These are phyloP conservation scores for Camptogramma bilineatum DNA, from an alignment of 2,888 invertebrate species.

Conservation along the genomic window DNA sequence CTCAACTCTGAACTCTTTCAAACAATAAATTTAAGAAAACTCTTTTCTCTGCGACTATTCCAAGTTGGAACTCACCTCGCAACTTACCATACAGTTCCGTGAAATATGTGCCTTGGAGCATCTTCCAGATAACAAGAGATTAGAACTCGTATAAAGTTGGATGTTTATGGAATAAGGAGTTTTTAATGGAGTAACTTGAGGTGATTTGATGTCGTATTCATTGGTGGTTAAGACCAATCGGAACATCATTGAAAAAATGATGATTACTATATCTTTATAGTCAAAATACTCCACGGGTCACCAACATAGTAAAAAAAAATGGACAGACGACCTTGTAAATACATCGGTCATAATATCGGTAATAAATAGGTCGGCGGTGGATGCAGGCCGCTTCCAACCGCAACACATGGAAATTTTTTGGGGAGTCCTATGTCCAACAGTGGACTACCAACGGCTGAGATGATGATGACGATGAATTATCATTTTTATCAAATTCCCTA, in stretches of 20 bases:
- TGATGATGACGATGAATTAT: too few species aligned
- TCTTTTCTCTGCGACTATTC: neutral
- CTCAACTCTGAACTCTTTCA: neutral
- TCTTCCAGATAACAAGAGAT: neutral
- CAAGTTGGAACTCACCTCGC: neutral
- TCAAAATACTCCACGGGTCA: too few species aligned
- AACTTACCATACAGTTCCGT: neutral
- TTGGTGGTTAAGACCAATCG: neutral
- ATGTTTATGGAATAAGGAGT: neutral
- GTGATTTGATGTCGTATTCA: neutral
- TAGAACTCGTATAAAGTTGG: neutral
- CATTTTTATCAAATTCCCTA: too few species aligned
- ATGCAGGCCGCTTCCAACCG: too few species aligned
- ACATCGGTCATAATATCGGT: too few species aligned
- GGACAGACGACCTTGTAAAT: too few species aligned
- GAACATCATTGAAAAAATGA: neutral
- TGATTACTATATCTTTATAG: too few species aligned
- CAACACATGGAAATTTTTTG: too few species aligned
- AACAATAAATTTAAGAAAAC: conserved; percentile 1
- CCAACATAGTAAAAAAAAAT: too few species aligned
- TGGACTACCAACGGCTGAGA: too few species aligned
- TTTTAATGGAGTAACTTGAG: neutral
- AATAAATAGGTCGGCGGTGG: too few species aligned
- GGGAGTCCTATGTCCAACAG: too few species aligned
- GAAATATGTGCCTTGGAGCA: neutral